Evolutionary conservation across 2,888 invertebrate genomes (phyloP).

Genomic region (Pseudeuparius sepicola): DNA sequence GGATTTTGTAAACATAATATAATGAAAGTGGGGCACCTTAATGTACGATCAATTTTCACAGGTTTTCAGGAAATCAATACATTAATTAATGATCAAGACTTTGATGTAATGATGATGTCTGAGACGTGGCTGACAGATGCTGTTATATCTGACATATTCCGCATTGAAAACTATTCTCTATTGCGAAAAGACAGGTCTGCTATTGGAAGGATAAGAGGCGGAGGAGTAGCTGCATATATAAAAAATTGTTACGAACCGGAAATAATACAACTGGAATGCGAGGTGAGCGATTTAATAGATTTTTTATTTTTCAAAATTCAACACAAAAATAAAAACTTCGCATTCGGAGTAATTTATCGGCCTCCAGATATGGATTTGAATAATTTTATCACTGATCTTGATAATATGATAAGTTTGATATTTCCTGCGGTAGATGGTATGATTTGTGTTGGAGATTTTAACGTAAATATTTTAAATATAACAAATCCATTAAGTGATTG

Average conservation of each 20-base stretch:
- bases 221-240: conserved; percentile 13
- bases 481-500: conserved; percentile 9
- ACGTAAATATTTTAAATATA: conserved; percentile 11
- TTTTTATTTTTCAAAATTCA: conserved; percentile 9
- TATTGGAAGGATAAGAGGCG: no score
- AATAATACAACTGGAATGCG: conserved; percentile 3
- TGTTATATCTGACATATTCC: neutral
- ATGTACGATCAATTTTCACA: conserved; percentile 11
- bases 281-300: conserved; percentile 1
- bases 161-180: conserved; percentile 8
- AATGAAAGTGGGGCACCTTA: conserved; percentile 10
- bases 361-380: conserved; percentile 6
- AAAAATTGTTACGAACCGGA: conserved; percentile 1
- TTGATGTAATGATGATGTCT: conserved; percentile 10
- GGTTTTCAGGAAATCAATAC: conserved; percentile 12
- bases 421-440: conserved; percentile 10
- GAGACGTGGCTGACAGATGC: conserved; percentile 12
- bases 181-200: conserved; percentile 9
- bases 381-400: conserved; percentile 8
- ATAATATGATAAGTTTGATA: conserved; percentile 9
- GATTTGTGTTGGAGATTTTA: conserved; percentile 12
- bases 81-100: conserved; percentile 7
- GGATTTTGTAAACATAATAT: conserved; percentile 1
- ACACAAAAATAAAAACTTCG: neutral
- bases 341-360: conserved; percentile 13